These are phyloP conservation scores for Synergus laeviventris DNA, from an alignment of 2,888 invertebrate species.

Conservation along the genomic window DNA sequence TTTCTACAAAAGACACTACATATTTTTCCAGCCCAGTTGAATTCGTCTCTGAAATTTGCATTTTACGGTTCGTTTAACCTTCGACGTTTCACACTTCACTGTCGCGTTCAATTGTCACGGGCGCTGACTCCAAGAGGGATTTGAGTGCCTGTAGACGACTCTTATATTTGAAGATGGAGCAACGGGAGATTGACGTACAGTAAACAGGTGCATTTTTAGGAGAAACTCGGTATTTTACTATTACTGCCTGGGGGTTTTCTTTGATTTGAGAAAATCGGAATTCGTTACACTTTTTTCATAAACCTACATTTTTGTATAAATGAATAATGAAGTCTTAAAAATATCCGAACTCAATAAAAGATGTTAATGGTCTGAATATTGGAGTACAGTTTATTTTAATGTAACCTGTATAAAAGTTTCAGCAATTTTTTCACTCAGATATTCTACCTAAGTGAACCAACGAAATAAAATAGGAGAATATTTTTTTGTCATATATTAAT, in stretches of 20 bases:
- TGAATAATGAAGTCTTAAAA: no score
- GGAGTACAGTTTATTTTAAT: no score
- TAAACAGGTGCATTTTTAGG: conserved; percentile 9
- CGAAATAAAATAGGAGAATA: no score
- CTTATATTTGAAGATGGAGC: conserved; percentile 33
- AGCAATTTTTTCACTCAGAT: no score
- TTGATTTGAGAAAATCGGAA: conserved; percentile 6
- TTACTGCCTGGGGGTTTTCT: conserved; percentile 30
- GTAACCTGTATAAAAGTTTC: no score
- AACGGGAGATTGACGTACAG: conserved; percentile 28
- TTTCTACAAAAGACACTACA: not conserved
- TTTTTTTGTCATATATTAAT: no score
- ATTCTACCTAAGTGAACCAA: no score
- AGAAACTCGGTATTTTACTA: conserved; percentile 26
- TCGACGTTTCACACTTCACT: conserved; percentile 46
- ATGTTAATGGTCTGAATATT: no score
- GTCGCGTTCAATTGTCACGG: conserved; percentile 35
- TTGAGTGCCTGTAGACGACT: conserved; percentile 25
- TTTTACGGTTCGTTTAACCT: conserved; percentile 62
- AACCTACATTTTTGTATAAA: no score
- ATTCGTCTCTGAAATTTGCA: conserved; percentile 50
- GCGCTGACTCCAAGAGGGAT: conserved; percentile 27
- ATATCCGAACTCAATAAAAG: no score
- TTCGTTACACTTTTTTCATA: not conserved
- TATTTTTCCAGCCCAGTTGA: conserved; percentile 8